These are phyloP conservation scores for Trinorchestia longiramus DNA, from an alignment of 1,140 invertebrate species.

Conservation along the genomic window DNA sequence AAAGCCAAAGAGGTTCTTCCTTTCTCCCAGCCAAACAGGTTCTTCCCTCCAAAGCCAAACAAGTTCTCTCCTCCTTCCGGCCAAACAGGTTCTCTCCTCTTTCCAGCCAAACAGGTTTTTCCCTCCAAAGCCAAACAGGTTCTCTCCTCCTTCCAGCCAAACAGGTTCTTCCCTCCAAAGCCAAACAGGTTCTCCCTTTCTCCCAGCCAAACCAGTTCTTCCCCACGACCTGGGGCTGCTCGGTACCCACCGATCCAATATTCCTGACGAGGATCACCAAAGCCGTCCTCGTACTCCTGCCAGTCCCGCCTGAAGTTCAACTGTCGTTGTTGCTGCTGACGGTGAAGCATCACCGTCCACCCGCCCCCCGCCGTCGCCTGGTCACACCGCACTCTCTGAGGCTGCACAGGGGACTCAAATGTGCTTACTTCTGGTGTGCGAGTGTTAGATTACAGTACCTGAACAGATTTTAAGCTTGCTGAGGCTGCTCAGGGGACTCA, in stretches of 20 bases:
- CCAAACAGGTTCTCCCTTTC: too few relatives aligned
- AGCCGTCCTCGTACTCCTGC: conserved; percentile 57
- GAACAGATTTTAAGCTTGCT: conserved; percentile 21
- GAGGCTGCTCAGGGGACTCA: background rate
- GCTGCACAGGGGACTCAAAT: background rate
- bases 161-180: too few relatives aligned
- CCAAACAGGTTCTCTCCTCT: too few relatives aligned
- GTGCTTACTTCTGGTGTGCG: background rate
- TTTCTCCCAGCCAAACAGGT: too few relatives aligned
- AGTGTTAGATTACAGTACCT: background rate
- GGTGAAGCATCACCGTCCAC: conserved; percentile 62
- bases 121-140: background rate
- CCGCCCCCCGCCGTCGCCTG: conserved; percentile 59
- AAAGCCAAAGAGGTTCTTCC: too few relatives aligned
- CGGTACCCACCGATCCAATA: conserved; percentile 64
- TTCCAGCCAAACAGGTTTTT: too few relatives aligned
- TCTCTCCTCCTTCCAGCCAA: too few relatives aligned
- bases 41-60: too few relatives aligned
- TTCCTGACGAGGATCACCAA: conserved; percentile 59
- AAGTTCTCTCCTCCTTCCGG: too few relatives aligned
- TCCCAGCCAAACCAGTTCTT: background rate
- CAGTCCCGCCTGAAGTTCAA: conserved; percentile 62
- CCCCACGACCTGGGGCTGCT: background rate
- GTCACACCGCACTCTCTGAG: conserved; percentile 59
- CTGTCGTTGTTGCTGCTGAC: conserved; percentile 52